Evolutionary conservation across 37 sponge, comb jelly and placozoan genomes (phyloP), one percentile per base, ranked within the genome.

Genomic region (Petrosia ficiformis): DNA sequence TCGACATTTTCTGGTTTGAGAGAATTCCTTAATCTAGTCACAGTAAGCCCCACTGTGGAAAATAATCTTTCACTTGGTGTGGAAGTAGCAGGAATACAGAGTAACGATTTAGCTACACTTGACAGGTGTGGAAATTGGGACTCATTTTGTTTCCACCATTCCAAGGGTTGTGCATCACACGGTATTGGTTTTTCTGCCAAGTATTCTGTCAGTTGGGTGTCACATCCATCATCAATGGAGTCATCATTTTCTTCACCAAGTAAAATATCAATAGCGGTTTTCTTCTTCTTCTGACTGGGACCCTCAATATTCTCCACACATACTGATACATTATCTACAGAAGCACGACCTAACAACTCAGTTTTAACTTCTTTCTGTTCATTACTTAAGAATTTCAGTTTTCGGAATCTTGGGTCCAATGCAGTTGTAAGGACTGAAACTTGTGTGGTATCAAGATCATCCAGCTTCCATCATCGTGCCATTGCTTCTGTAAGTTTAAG

Each of bases 31-130:
- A 26, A 42, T 1, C 57, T 73, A 14, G 32, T 56, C 40, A 72
- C 57, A 6, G 42, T 57, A 40, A 42, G 21, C 16, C 74, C 74
- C 26, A 59, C 37, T 4, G 4, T 58, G 37, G 64, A 60, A 24
- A 52, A 57, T 26, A 61, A 29, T 29, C 64, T 58, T 39, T 75
- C 76, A 32, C 58, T 31, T 35, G 76, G 65, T 21, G 59, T 39
- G 26, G 76, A 75, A 54, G 76, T 75, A 1, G 76, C 76, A 35
- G 76, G 76, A 39, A 59, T 37, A 59, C 76, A 75, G 22, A 75
- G 39, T 1, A 35, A 21, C 21, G n/a, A n/a, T 2, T 10, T 52
- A 5, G 59, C 74, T 2, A 73, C 25, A 34, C 11, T 24, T n/a
- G 74, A 26, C 28, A 75, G 6, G 33, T 21, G 59, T 31, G 76